Evolutionary conservation across 2,888 invertebrate genomes (phyloP).

Genomic region (Ennomos fuscantarius): DNA sequence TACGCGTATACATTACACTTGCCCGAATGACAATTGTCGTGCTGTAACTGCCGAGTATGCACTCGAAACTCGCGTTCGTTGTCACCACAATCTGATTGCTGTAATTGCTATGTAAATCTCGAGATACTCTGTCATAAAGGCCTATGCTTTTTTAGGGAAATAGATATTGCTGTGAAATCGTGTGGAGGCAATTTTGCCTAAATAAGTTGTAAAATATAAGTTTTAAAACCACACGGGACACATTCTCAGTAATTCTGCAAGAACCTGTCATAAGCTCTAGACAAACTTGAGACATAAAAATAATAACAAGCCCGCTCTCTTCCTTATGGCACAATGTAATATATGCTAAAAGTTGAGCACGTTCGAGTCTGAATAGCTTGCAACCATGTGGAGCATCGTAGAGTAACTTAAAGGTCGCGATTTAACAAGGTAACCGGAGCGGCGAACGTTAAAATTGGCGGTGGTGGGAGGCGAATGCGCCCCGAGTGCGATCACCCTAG

Average conservation of each 20-base stretch:
- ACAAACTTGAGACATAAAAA: conserved; percentile 26
- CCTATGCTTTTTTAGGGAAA: conserved; percentile 21
- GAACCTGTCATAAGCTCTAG: conserved; percentile 10
- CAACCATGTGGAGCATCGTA: conserved; percentile 36
- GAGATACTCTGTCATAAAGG: conserved; percentile 21
- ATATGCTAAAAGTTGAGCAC: conserved; percentile 35
- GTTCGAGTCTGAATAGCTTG: conserved; percentile 38
- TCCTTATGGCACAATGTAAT: conserved; percentile 24
- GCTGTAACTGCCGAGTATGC: conserved; percentile 24
- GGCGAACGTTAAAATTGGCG: conserved; percentile 50
- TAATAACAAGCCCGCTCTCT: conserved; percentile 25
- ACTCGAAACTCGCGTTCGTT: conserved; percentile 21
- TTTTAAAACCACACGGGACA: conserved; percentile 2
- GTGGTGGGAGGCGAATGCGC: conserved; percentile 47
- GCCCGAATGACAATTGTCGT: conserved; percentile 45
- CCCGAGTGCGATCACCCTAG: conserved; percentile 57
- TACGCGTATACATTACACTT: conserved; percentile 57
- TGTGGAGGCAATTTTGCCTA: conserved; percentile 1
- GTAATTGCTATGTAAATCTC: conserved; percentile 23
- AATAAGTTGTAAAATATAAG: conserved; percentile 4
- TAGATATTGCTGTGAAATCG: conserved; percentile 10
- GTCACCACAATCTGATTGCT: conserved; percentile 18
- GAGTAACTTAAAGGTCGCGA: conserved; percentile 45
- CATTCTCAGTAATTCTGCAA: conserved; percentile 4
- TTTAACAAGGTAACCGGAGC: conserved; percentile 56